A percentile compares a stretch with the other conserved stretches of the same genome.
phyloP scores from a whole-genome alignment of 2,888 invertebrate genomes.

The Morpho deidamia region DNA sequence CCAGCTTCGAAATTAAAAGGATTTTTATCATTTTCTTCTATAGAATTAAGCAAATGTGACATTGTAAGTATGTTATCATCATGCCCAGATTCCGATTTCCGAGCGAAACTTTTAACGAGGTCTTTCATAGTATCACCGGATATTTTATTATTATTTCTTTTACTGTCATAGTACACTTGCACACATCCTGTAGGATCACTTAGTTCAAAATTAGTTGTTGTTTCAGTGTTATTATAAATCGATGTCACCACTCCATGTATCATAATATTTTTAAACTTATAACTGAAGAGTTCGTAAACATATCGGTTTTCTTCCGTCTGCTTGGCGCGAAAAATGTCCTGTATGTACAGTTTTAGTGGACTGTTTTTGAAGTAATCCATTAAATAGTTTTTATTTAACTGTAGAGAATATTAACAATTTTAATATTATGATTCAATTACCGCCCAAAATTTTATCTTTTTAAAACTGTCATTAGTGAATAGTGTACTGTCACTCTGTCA shows the following conservation, averaged over 20 bases:
- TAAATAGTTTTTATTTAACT: neutral
- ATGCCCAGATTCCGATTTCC: slow-evolving; percentile 42
- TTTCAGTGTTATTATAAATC: slow-evolving; percentile 42
- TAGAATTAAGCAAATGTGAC: slow-evolving; percentile 46
- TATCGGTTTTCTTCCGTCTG: slow-evolving; percentile 50
- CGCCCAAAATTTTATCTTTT: too few relatives aligned
- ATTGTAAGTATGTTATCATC: slow-evolving; percentile 46
- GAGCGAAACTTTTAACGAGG: slow-evolving; percentile 40
- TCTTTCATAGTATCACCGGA: slow-evolving; percentile 38
- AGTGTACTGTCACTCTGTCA: too few relatives aligned
- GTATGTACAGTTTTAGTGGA: slow-evolving; percentile 62
- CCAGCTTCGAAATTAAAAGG: slow-evolving; percentile 44
- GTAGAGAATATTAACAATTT: too few relatives aligned
- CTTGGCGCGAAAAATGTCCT: slow-evolving; percentile 63
- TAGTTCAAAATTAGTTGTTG: slow-evolving; percentile 50
- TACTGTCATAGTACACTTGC: slow-evolving; percentile 52
- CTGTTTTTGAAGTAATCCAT: slow-evolving; percentile 40
- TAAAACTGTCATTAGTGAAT: too few relatives aligned
- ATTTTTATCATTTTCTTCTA: slow-evolving; percentile 37
- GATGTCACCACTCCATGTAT: slow-evolving; percentile 61
- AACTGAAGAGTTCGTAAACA: slow-evolving; percentile 54
- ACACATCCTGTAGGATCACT: slow-evolving; percentile 62
- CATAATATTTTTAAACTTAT: slow-evolving; percentile 63
- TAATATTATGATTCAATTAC: too few relatives aligned
- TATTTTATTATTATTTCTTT: slow-evolving; percentile 45